Evolutionary conservation across 2,797 vertebrate genomes (phyloP).

Genomic region (Crossoptilon crossoptilon): DNA sequence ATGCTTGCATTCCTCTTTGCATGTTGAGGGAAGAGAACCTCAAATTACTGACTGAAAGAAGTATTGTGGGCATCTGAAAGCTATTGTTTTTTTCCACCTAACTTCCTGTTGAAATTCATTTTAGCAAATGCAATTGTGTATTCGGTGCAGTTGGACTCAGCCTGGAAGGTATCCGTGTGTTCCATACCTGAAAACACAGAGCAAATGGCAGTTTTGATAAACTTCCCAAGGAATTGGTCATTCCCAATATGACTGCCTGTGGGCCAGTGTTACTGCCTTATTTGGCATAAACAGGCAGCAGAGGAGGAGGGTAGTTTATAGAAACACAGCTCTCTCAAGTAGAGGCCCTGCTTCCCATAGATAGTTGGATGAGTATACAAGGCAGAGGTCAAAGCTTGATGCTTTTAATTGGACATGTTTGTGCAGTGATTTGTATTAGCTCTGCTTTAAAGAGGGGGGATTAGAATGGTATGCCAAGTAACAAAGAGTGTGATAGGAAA

Average conservation of each 20-base stretch:
- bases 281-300: slow-evolving; percentile 45
- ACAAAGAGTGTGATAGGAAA: neutral
- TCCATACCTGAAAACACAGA: slow-evolving; percentile 9
- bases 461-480: neutral
- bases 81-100: neutral
- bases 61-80: neutral
- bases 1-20: neutral
- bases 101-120: neutral
- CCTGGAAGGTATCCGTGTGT: neutral
- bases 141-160: neutral
- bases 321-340: neutral
- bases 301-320: neutral
- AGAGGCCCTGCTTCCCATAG: slow-evolving; percentile 23
- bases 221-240: neutral
- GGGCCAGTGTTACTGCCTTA: neutral
- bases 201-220: neutral
- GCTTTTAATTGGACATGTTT: neutral
- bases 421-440: slow-evolving; percentile 23
- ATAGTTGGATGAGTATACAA: neutral
- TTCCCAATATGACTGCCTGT: neutral
- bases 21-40: neutral
- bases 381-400: neutral
- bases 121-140: neutral
- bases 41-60: neutral
- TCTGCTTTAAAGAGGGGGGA: neutral